Base-by-base conservation (phyloP, 2,113 vertebrate genomes). In the Seriola dumerili region DNA sequence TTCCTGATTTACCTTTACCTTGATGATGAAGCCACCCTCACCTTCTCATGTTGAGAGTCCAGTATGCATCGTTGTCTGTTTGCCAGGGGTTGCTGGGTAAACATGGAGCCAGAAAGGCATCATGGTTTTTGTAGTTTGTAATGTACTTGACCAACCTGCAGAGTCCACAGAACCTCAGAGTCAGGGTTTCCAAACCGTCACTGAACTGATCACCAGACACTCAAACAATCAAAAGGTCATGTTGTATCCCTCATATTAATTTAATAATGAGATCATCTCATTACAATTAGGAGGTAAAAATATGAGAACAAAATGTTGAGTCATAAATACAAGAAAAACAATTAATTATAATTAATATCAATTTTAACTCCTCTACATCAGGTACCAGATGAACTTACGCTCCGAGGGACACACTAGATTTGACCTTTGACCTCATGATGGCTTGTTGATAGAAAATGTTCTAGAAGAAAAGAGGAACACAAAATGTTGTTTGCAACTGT, bases 41-140 rank as follows among this genome's bases (percentile, higher is more conserved):
- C 98, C 96, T 90, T 77, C 97, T 96, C 88, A 90, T 95, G 80
- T 99, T 99, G 50, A 97, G 93, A 46, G 95, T 96, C 98, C 97
- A 99, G 94, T 97, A 99, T 0, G 93, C 85, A 11, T 96, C 94
- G 55, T 97, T 94, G 54, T 99, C 97, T 0, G 97, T 96, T 72
- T 96, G 89, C 98, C 98, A 99, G 7, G 98, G 98, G 81, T 99
- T 99, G 92, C 97, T 98, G 38, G 98, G 98, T 16, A 96, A 91
- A 88, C 97, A 98, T 10, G 97, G 96, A 0, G 96, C 96, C 89
- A 99, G 95, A 86, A 99, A 90, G 0, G 97, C 96, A 2, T 99
- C 98, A 0, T 97, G 98, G 94, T 96, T 96, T 12, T 95, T 96
- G 81, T 96, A 98, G 72, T 96, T 97, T 40, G 97, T 97, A 0